A percentile compares a stretch with the other conserved stretches of the same genome.
phyloP scores from a whole-genome alignment of 2,888 invertebrate species.

The Archips xylosteana region DNA sequence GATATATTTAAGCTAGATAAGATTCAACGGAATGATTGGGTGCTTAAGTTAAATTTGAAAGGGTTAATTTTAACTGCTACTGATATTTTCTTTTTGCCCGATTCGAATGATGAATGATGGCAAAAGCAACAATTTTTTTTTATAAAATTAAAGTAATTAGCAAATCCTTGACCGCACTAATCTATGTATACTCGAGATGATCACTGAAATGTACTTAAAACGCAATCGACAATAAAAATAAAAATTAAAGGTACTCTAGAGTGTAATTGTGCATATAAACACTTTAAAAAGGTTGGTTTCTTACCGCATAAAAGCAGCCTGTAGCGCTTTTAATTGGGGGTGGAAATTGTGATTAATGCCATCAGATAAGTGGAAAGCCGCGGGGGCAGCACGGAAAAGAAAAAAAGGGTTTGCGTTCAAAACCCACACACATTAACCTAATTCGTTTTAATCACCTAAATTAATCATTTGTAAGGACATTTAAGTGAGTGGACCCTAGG shows the following conservation, averaged over 20 bases:
- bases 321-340: constrained; percentile 81
- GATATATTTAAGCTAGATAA: too few relatives aligned
- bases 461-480: constrained; percentile 80
- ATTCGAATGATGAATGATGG: too few relatives aligned
- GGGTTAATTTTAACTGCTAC: too few relatives aligned
- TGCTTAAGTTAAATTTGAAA: too few relatives aligned
- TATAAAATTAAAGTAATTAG: too few relatives aligned
- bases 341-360: constrained; percentile 84
- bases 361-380: constrained; percentile 75
- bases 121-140: too few relatives aligned
- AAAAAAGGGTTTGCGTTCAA: constrained; percentile 66
- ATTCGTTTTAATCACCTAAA: constrained; percentile 82
- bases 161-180: too few relatives aligned
- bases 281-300: constrained; percentile 62
- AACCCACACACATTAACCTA: constrained; percentile 84
- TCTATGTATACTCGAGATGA: neutral
- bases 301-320: constrained; percentile 57
- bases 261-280: constrained; percentile 61
- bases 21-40: too few relatives aligned
- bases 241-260: neutral
- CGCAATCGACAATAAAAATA: neutral
- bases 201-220: neutral
- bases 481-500: constrained; percentile 61
- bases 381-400: constrained; percentile 69
- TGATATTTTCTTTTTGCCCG: too few relatives aligned